Evolutionary conservation across 1,140 invertebrate species (phyloP).

Genomic region (Andricus grossulariae): DNA sequence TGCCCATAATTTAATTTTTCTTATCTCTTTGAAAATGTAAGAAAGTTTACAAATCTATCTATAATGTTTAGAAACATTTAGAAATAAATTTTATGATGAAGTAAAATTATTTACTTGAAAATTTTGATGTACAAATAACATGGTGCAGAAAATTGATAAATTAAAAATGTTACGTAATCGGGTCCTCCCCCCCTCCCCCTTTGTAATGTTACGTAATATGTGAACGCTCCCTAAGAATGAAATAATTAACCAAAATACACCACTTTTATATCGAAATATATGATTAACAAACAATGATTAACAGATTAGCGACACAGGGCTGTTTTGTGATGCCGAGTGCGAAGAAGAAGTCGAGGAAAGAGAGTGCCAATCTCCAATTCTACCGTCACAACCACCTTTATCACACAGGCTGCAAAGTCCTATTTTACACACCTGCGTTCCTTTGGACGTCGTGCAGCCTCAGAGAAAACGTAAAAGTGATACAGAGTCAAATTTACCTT

Average conservation of each 20-base stretch:
- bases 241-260: background rate
- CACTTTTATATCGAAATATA: background rate
- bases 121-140: too few relatives aligned
- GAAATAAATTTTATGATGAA: too few relatives aligned
- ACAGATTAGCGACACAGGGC: constrained; percentile 67
- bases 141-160: too few relatives aligned
- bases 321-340: constrained; percentile 65
- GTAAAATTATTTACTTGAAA: too few relatives aligned
- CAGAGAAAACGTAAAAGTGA: constrained; percentile 72
- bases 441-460: constrained; percentile 65
- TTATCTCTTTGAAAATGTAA: too few relatives aligned
- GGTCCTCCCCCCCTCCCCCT: accelerated
- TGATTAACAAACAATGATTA: constrained; percentile 27
- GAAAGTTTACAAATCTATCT: too few relatives aligned
- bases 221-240: too few relatives aligned
- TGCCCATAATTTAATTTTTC: too few relatives aligned
- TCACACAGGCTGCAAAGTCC: constrained; percentile 63
- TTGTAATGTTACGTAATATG: too few relatives aligned
- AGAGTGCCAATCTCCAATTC: constrained; percentile 53
- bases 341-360: constrained; percentile 63
- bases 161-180: too few relatives aligned
- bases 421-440: constrained; percentile 64
- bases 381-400: constrained; percentile 54
- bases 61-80: too few relatives aligned
- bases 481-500: constrained; percentile 69